These are phyloP conservation scores for Austrolebias charrua DNA, from an alignment of 2,797 vertebrate genomes.

Conservation along the genomic window DNA sequence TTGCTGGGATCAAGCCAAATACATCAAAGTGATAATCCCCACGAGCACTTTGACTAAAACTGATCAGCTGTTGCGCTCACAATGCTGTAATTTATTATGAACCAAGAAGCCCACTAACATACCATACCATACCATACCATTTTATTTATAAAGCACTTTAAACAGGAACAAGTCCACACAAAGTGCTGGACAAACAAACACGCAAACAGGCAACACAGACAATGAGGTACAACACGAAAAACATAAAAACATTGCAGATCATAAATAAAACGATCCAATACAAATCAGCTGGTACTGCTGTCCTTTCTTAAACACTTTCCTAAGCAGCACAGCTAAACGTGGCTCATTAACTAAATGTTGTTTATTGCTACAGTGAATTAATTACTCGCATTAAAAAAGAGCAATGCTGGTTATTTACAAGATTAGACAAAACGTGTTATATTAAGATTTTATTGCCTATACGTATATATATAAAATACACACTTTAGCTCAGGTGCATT, in stretches of 20 bases:
- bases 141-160: too few relatives aligned
- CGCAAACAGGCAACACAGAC: too few relatives aligned
- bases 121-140: too few relatives aligned
- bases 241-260: too few relatives aligned
- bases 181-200: too few relatives aligned
- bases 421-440: background rate
- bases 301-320: conserved; percentile 8
- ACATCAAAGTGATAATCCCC: too few relatives aligned
- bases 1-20: too few relatives aligned
- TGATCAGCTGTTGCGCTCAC: conserved; percentile 9
- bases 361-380: background rate
- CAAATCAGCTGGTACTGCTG: too few relatives aligned
- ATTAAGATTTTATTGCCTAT: conserved; percentile 5
- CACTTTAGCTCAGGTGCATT: conserved; percentile 21
- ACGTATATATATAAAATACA: background rate
- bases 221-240: too few relatives aligned
- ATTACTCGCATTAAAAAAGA: background rate
- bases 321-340: background rate
- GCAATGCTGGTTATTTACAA: background rate
- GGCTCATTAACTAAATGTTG: background rate
- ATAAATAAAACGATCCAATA: too few relatives aligned
- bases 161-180: too few relatives aligned
- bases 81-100: conserved; percentile 4
- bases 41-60: background rate
- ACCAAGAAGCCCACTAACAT: conserved; percentile 17